A percentile compares a stretch with the other conserved stretches of the same genome.
Evolutionary conservation across 2,888 invertebrate genomes (phyloP).

Genomic region (Lepeophtheirus nordmannii): DNA sequence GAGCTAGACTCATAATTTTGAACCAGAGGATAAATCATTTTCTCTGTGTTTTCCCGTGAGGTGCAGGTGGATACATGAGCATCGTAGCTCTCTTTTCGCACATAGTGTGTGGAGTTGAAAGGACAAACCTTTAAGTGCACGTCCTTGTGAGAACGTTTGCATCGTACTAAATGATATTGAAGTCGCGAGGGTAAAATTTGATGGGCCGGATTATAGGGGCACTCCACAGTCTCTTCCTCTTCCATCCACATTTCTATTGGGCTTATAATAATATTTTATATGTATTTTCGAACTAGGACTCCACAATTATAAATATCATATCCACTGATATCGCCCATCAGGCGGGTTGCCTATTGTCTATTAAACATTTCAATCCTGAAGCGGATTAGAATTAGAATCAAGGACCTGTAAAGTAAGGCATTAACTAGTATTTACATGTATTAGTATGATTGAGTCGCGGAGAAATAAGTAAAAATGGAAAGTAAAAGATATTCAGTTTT

Average conservation of each 20-base stretch:
- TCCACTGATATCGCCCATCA: no score
- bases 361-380: no score
- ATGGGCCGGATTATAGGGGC: background rate
- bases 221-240: background rate
- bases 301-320: no score
- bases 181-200: background rate
- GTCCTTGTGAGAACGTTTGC: background rate
- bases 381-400: no score
- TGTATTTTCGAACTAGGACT: no score
- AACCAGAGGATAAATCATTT: background rate
- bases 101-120: background rate
- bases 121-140: background rate
- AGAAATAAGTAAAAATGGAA: no score
- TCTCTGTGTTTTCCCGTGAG: background rate
- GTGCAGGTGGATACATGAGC: background rate
- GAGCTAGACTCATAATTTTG: background rate
- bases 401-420: no score
- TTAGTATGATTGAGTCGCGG: no score
- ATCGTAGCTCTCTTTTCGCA: background rate
- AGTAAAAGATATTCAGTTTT: no score
- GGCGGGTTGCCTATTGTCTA: no score
- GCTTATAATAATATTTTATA: no score
- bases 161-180: background rate
- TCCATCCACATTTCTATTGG: background rate
- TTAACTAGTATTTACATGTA: no score